Base-by-base conservation (phyloP, 2,888 invertebrate species). In the Polymixis flavicincta region DNA sequence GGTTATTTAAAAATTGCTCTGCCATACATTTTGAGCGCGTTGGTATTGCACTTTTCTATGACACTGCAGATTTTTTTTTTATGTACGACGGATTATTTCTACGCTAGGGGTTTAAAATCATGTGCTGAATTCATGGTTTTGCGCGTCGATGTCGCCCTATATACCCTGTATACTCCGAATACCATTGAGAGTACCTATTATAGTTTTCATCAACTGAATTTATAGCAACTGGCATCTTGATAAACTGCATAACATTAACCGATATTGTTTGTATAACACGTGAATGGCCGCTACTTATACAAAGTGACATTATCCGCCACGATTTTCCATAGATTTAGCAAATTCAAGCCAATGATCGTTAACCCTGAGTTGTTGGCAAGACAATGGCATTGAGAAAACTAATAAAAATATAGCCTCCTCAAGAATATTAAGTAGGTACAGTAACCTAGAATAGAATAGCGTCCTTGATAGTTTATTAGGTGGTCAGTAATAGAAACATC, bases 371-470 rank as follows among this genome's bases (percentile, higher is more conserved):
- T 37, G 32, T 54, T 52, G 45, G 37, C 13, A 60, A 55, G 55
- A 45, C 55, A 60, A 50, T 32, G 60, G 42, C 60, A 66, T 66
- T 66, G 77, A 66, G 5, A 2, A 54, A 50, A 66, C 13, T 4
- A 60, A 55, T 55, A 61, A 68, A 67, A 64, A 71, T 52, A 37
- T 32, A 17, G 28, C 14, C 60, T n/a, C 17, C 37, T 7, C 13
- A 14, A n/a, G 59, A 60, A 73, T 59, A 0, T 73, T 59, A 73
- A 42, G 5, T 14, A 71, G 32, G 19, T 22, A 48, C 22, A 3
- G 22, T 52, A 50, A 32, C 71, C 55, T 14, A 71, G 14, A 55
- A 48, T 25, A n/a, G 9, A 45, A 14, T 32, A 45, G 48, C 48
- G 32, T 25, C n/a, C 19, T 48, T 55, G 17, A 28, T 28, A 7